Evolutionary conservation across 2,888 invertebrate species (phyloP).

Genomic region (Drosophila pegasa): DNA sequence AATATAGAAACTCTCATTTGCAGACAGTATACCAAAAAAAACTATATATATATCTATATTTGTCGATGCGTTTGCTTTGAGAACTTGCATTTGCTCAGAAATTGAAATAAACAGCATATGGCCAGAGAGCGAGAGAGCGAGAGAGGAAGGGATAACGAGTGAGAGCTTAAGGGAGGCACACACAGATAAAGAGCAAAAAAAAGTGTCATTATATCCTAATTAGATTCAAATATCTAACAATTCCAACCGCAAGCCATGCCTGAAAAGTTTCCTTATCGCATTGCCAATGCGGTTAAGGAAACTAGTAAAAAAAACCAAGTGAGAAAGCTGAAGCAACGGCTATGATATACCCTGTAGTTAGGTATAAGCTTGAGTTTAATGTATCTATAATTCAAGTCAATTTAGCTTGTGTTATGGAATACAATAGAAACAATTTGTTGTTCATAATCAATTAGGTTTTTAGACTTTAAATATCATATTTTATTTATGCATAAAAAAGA

Average conservation of each 20-base stretch:
- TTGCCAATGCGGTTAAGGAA: conserved; percentile 44
- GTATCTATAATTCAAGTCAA: neutral
- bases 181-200: conserved; percentile 27
- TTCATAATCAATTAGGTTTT: neutral
- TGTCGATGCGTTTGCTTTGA: neutral
- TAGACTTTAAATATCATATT: neutral
- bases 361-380: too few relatives aligned
- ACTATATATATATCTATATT: neutral
- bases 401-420: neutral
- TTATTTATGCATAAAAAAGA: too few relatives aligned
- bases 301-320: conserved; percentile 7
- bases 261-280: conserved; percentile 68
- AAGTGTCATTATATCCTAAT: conserved; percentile 76
- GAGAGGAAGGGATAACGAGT: neutral
- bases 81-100: conserved; percentile 15
- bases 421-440: too few relatives aligned
- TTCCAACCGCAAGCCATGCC: conserved; percentile 65
- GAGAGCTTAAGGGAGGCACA: neutral
- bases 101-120: conserved; percentile 23
- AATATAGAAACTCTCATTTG: conserved; percentile 5
- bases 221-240: conserved; percentile 75
- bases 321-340: neutral
- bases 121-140: neutral
- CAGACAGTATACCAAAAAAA: neutral
- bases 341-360: neutral